Conservation (phyloP, 2,888 invertebrate species). For the Cephalotes varians region DNA sequence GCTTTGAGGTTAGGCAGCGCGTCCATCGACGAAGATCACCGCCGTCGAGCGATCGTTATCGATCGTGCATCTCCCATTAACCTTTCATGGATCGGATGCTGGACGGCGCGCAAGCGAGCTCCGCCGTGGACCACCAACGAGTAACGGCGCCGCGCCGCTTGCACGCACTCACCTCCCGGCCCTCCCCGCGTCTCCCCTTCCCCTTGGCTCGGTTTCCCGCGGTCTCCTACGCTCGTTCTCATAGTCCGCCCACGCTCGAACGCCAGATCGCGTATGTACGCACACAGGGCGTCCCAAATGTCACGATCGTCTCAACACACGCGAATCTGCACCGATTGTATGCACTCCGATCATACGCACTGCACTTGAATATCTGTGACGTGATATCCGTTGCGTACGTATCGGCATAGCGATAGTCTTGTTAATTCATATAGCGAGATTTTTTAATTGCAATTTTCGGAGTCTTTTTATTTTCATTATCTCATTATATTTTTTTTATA, state of each 20-base stretch:
- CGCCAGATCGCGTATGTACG: not conserved
- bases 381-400: not conserved
- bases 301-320: not conserved
- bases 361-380: not conserved
- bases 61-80: constrained; percentile 23
- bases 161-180: not conserved
- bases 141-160: constrained; percentile 20
- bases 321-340: not conserved
- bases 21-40: constrained; percentile 26
- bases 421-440: not conserved
- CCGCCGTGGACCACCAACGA: constrained; percentile 25
- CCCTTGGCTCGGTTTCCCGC: too few species aligned
- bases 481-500: not conserved
- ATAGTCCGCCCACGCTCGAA: not conserved
- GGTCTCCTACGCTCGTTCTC: not conserved
- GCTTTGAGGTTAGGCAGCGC: constrained; percentile 18
- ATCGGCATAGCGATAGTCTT: not conserved
- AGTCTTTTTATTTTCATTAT: not conserved
- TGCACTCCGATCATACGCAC: not conserved
- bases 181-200: not conserved
- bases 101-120: not conserved
- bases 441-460: not conserved
- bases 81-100: constrained; percentile 6
- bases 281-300: not conserved
- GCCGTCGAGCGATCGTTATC: constrained; percentile 32